Evolutionary conservation across 2,113 vertebrate genomes (phyloP).

Genomic region (Upupa epops): DNA sequence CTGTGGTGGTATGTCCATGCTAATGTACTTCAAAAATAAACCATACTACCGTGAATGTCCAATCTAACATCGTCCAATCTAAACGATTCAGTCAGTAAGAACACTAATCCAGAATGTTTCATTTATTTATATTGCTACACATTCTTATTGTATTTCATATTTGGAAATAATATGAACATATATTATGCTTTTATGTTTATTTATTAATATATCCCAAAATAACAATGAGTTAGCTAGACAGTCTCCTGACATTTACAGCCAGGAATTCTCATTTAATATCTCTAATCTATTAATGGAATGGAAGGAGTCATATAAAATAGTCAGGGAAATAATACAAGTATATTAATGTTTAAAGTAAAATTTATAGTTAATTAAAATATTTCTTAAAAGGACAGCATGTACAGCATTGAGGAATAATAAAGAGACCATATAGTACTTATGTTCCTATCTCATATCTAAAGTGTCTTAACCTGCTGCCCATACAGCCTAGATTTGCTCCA

Average conservation of each 20-base stretch:
- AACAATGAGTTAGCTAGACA: not conserved
- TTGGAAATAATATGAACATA: not conserved
- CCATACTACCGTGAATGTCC: not conserved
- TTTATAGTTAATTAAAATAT: not conserved
- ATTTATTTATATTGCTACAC: not conserved
- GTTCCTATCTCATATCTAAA: not conserved
- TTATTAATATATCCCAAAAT: not conserved
- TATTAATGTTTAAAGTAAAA: not conserved
- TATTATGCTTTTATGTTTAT: not conserved
- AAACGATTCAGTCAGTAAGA: not conserved
- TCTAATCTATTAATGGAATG: not conserved
- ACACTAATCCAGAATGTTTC: not conserved
- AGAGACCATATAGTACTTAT: not conserved
- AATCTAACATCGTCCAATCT: not conserved
- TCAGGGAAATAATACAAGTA: not conserved
- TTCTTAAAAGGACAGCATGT: not conserved
- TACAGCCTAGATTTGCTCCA: not conserved
- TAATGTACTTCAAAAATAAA: not conserved
- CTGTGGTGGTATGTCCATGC: fast-evolving
- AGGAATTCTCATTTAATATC: not conserved
- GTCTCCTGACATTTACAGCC: not conserved
- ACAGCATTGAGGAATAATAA: not conserved
- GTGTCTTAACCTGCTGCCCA: not conserved
- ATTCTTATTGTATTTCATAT: not conserved
- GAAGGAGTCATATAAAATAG: not conserved